These are phyloP conservation scores for Dendrocincla fuliginosa DNA, from an alignment of 2,797 vertebrate genomes.

Conservation along the genomic window DNA sequence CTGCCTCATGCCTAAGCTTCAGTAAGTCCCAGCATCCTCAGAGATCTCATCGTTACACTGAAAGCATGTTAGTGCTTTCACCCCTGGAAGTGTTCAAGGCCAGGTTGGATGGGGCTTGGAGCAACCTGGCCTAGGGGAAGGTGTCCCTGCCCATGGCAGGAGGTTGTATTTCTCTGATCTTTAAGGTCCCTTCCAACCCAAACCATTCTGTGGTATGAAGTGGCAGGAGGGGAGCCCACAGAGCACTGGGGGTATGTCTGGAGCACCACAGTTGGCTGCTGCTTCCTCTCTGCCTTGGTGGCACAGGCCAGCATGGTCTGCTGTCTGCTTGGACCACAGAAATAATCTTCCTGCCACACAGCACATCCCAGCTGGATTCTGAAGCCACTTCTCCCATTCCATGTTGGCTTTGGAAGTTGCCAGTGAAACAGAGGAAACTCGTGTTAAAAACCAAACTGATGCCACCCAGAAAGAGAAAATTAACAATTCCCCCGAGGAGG, in stretches of 20 bases:
- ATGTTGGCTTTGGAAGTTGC: background rate
- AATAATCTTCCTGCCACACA: background rate
- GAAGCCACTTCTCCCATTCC: background rate
- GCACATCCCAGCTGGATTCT: background rate
- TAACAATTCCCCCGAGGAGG: background rate
- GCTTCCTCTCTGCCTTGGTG: background rate
- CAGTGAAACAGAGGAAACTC: background rate
- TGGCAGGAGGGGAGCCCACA: background rate
- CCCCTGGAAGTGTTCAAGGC: background rate
- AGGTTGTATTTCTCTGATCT: background rate
- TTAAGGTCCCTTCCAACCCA: background rate
- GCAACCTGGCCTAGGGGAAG: background rate
- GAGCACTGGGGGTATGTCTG: background rate
- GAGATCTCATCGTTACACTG: background rate
- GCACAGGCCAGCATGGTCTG: background rate
- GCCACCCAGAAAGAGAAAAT: slow-evolving; percentile 37
- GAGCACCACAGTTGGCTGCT: background rate
- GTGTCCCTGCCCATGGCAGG: background rate
- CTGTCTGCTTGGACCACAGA: background rate
- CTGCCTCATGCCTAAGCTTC: background rate
- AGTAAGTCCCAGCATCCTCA: background rate
- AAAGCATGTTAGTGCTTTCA: background rate
- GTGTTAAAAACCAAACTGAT: background rate
- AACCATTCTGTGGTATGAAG: background rate
- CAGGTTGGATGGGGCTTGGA: background rate